phyloP scores from a whole-genome alignment of 2,888 invertebrate genomes.

The Digitonthophagus gazella region DNA sequence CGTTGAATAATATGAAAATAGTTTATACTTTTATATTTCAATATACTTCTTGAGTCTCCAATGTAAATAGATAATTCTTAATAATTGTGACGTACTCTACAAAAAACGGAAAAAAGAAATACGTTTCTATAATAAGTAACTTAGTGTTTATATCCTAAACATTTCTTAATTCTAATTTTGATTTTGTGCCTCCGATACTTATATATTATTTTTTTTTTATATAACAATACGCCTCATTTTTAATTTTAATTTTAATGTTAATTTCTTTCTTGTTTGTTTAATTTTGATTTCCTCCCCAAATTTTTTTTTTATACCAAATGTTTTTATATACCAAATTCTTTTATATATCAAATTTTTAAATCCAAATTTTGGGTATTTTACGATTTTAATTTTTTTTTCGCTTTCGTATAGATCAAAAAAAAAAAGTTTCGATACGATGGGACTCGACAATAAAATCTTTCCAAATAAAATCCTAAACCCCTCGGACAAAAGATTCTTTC shows the following conservation, averaged over 20 bases:
- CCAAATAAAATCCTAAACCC: background rate
- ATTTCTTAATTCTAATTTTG: constrained; percentile 48
- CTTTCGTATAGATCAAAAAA: background rate
- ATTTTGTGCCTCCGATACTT: constrained; percentile 48
- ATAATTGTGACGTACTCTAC: constrained; percentile 45
- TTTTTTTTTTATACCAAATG: background rate
- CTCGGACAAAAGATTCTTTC: background rate
- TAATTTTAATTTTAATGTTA: background rate
- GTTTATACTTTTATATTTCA: constrained; percentile 39
- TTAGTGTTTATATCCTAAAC: constrained; percentile 46
- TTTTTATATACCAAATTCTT: constrained; percentile 16
- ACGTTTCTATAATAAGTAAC: constrained; percentile 38
- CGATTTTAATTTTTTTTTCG: background rate
- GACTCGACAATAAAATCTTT: background rate
- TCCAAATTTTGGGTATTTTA: background rate
- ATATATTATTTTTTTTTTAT: constrained; percentile 28
- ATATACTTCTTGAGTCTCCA: constrained; percentile 45
- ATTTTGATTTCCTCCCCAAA: no score
- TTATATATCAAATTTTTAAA: no score
- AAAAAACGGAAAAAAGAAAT: constrained; percentile 36
- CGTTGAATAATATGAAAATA: constrained; percentile 49
- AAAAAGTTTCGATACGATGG: background rate
- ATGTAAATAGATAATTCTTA: constrained; percentile 49
- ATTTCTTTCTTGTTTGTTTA: background rate
- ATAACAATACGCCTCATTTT: constrained; percentile 26